These are phyloP conservation scores for Mesorhabditis sp. DNA, from an alignment of 2,888 invertebrate species.

Conservation along the genomic window DNA sequence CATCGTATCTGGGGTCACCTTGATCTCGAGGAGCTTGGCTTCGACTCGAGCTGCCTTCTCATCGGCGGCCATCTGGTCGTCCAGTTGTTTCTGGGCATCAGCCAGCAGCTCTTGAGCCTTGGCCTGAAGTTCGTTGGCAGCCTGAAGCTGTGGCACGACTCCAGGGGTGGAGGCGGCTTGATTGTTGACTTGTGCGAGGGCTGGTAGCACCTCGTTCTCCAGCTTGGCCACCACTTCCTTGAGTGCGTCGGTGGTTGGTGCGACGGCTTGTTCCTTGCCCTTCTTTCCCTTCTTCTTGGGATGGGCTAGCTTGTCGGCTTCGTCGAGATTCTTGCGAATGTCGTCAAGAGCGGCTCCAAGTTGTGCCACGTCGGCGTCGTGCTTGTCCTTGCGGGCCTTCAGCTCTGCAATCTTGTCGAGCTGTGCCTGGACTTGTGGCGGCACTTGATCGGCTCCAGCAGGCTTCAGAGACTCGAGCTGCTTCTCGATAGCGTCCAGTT, in stretches of 20 bases:
- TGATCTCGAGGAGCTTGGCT: constrained; percentile 17
- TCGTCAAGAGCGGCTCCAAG: constrained; percentile 18
- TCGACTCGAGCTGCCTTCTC: constrained; percentile 3
- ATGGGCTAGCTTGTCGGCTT: constrained; percentile 21
- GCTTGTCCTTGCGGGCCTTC: constrained; percentile 19
- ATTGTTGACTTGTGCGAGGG: not conserved
- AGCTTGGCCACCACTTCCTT: constrained; percentile 21
- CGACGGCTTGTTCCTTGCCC: constrained; percentile 12
- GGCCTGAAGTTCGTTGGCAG: not conserved
- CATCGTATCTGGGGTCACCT: not conserved
- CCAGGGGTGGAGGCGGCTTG: not conserved
- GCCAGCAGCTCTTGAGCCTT: not conserved
- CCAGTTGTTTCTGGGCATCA: not conserved
- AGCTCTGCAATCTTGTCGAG: constrained; percentile 23
- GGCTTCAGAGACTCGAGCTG: constrained; percentile 4
- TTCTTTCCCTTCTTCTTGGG: constrained; percentile 28
- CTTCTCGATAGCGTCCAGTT: constrained; percentile 20
- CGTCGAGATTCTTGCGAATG: constrained; percentile 20
- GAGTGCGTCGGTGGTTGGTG: constrained; percentile 11
- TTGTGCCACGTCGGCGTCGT: constrained; percentile 16
- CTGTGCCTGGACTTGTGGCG: constrained; percentile 11
- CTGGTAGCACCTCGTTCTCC: constrained; percentile 15
- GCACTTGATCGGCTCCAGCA: not conserved
- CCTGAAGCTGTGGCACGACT: not conserved
- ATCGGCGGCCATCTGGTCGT: not conserved